phyloP scores from a whole-genome alignment of 2,797 vertebrate genomes.

The Melanotaenia trifasciata region DNA sequence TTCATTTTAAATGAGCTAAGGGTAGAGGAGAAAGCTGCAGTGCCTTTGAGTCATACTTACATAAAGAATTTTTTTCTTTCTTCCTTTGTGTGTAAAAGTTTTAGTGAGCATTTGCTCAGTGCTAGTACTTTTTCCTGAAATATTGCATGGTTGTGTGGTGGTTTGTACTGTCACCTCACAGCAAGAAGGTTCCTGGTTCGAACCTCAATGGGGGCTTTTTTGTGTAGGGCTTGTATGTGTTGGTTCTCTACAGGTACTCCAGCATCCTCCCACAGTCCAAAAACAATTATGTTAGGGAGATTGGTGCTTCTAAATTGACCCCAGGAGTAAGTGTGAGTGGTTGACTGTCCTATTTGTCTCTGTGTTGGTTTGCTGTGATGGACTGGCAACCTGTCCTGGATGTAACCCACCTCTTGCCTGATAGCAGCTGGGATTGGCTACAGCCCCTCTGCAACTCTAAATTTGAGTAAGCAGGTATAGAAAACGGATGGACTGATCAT shows the following conservation, averaged over 20 bases:
- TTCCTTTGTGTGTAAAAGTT: neutral
- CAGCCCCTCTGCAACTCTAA: too few relatives aligned
- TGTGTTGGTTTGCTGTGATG: neutral
- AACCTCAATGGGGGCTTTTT: neutral
- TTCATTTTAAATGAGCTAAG: neutral
- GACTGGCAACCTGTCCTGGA: too few relatives aligned
- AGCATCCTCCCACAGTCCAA: neutral
- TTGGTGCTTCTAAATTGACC: neutral
- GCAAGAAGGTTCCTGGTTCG: neutral
- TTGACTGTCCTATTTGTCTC: neutral
- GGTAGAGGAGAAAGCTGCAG: too few relatives aligned
- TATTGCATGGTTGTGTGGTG: neutral
- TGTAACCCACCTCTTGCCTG: too few relatives aligned
- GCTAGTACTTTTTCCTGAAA: neutral
- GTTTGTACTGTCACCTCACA: neutral
- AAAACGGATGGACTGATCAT: neutral
- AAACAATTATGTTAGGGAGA: neutral
- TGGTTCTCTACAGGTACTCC: too few relatives aligned
- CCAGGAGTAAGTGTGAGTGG: neutral
- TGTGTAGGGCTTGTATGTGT: too few relatives aligned
- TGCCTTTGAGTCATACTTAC: too few relatives aligned
- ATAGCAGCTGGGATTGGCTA: too few relatives aligned
- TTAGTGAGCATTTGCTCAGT: neutral
- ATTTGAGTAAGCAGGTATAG: too few relatives aligned
- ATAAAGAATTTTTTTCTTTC: too few relatives aligned